Conservation (phyloP, 2,113 vertebrate species). For the Phyllostomus hastatus region DNA sequence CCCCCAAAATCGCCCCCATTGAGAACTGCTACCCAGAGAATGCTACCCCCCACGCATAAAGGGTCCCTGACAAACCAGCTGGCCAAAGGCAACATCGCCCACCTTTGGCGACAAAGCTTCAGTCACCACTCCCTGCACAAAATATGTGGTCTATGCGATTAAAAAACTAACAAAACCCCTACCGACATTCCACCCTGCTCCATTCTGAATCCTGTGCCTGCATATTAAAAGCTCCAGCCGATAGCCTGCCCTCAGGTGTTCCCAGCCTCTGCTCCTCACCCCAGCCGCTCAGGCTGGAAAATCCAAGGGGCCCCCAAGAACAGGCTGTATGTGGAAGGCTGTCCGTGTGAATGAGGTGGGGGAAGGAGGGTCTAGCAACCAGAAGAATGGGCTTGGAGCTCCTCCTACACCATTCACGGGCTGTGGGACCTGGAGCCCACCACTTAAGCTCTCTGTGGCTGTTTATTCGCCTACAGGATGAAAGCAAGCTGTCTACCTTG, state of each 20-base stretch:
- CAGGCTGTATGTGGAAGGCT: not conserved
- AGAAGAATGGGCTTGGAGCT: not conserved
- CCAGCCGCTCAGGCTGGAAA: not conserved
- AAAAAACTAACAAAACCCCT: not conserved
- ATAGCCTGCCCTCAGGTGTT: not conserved
- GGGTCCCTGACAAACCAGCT: not conserved
- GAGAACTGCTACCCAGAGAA: not conserved
- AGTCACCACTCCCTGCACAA: not conserved
- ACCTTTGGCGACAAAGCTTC: not conserved
- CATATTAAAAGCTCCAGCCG: not conserved
- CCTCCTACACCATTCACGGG: not conserved
- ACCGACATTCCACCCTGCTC: not conserved
- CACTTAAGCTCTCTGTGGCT: not conserved
- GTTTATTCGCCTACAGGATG: not conserved
- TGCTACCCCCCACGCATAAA: not conserved
- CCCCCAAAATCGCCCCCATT: not conserved
- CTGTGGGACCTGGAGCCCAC: not conserved
- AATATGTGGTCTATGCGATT: not conserved
- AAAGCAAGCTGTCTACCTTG: not conserved
- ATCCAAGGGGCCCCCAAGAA: not conserved
- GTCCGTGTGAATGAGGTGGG: not conserved
- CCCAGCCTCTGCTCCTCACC: not conserved
- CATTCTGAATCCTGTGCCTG: not conserved
- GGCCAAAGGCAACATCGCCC: not conserved
- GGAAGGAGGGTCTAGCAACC: not conserved